Conservation (phyloP, 2,888 invertebrate species). For the Athripsodes cinereus region DNA sequence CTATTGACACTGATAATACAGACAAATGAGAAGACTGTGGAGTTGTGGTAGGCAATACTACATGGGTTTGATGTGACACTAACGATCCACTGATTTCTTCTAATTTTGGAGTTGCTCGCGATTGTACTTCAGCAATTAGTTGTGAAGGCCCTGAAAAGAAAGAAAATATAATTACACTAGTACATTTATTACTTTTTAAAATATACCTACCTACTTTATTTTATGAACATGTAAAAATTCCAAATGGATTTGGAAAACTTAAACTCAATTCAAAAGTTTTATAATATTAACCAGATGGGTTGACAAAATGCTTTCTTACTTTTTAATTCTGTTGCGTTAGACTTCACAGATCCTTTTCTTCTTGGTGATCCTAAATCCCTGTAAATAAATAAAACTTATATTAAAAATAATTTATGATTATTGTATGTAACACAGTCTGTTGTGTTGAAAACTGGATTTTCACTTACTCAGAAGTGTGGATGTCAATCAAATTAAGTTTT, state of each 20-base stretch:
- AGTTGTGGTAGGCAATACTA: neutral
- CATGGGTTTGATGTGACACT: neutral
- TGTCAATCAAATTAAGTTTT: too few species aligned
- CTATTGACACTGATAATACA: conserved; percentile 6
- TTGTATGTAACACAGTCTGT: too few species aligned
- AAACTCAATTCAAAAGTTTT: too few species aligned
- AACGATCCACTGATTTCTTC: neutral
- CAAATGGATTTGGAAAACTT: too few species aligned
- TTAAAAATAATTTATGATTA: too few species aligned
- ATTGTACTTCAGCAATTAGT: conserved; percentile 38
- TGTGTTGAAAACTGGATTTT: too few species aligned
- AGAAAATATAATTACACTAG: neutral
- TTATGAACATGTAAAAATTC: too few species aligned
- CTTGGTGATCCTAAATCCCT: conserved; percentile 62
- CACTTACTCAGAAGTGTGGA: too few species aligned
- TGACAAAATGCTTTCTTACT: conserved; percentile 37
- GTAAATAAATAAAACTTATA: too few species aligned
- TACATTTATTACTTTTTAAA: too few species aligned
- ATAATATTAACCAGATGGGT: neutral
- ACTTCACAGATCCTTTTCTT: conserved; percentile 47
- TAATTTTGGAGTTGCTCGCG: conserved; percentile 19
- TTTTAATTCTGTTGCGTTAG: conserved; percentile 41
- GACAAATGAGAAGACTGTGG: neutral
- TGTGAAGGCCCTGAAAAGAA: conserved; percentile 46
- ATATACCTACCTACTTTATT: too few species aligned